Base-by-base conservation (phyloP, 2,113 vertebrate species). In the Oostethus manadensis region DNA sequence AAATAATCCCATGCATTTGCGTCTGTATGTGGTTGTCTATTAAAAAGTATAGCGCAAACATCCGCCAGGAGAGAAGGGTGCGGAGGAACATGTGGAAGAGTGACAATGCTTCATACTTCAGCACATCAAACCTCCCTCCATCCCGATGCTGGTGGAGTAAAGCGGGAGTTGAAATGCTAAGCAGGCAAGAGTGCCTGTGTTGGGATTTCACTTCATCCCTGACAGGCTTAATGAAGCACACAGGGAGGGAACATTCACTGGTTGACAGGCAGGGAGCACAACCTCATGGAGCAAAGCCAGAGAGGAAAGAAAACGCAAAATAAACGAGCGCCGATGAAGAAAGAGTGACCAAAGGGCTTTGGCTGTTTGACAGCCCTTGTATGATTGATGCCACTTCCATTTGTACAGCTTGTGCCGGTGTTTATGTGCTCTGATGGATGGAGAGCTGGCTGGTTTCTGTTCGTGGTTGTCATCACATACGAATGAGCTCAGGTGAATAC, bases 151-250 rank as follows among this genome's bases (percentile, higher is more conserved):
- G 21, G 54, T 50, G 58, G 75, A 54, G 62, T 23, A 40, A 44
- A 61, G 53, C 18, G 9, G 57, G 33, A 62, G 65, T 56, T 68
- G 51, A 59, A 72, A 68, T 46, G 75, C 70, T 50, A 71, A 77
- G 56, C 60, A 63, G 64, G 74, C 71, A 9, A 70, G 64, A 72
- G 73, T 77, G 77, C 80, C 80, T 69, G 66, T 29, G 70, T 82
- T 75, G 80, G 77, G 71, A 38, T 77, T 82, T 84, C 58, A 55
- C 68, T 81, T 77, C 68, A 58, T 64, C 48, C 64, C 74, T 71
- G 78, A 77, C 78, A 62, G 70, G 78, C 70, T 78, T 81, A 84
- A 79, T 64, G 72, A 80, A 76, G 71, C 77, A 33, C 67, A 69
- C 45, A 64, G 74, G 58, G 69, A 69, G 13, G 56, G 71, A 77